Evolutionary conservation across 1,140 invertebrate species (phyloP).

Genomic region (Pristionchus pacificus): DNA sequence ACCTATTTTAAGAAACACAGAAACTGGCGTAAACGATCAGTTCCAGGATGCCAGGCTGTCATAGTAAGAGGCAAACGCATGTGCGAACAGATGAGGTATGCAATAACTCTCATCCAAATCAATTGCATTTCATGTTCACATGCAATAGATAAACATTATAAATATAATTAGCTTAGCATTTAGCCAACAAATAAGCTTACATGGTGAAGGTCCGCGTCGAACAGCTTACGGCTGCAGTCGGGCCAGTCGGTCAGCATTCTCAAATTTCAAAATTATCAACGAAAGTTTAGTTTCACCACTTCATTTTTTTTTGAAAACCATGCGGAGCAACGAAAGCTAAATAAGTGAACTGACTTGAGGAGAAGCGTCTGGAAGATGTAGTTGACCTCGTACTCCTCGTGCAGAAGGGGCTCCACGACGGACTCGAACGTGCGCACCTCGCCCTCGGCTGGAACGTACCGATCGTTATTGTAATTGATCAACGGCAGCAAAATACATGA

Average conservation of each 20-base stretch:
- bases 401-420: conserved; percentile 48
- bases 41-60: too few relatives aligned
- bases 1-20: too few relatives aligned
- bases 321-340: neutral
- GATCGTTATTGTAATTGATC: neutral
- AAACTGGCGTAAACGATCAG: too few relatives aligned
- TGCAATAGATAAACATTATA: too few relatives aligned
- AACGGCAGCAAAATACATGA: neutral
- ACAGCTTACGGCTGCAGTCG: conserved; percentile 36
- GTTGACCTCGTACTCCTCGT: conserved; percentile 50
- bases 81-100: too few relatives aligned
- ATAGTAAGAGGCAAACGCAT: too few relatives aligned
- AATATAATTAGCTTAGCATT: too few relatives aligned
- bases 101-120: too few relatives aligned
- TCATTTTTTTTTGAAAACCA: too few relatives aligned
- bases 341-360: conserved; percentile 32
- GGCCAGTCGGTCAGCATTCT: conserved; percentile 57
- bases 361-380: conserved; percentile 52
- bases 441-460: conserved; percentile 14
- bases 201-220: conserved; percentile 49
- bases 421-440: conserved; percentile 44
- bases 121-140: too few relatives aligned
- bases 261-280: neutral
- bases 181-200: conserved; percentile 20
- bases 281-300: too few relatives aligned